A percentile compares a stretch with the other conserved stretches of the same genome.
These are phyloP conservation scores for Heterodera schachtii DNA, from an alignment of 1,140 invertebrate species.

Conservation along the genomic window DNA sequence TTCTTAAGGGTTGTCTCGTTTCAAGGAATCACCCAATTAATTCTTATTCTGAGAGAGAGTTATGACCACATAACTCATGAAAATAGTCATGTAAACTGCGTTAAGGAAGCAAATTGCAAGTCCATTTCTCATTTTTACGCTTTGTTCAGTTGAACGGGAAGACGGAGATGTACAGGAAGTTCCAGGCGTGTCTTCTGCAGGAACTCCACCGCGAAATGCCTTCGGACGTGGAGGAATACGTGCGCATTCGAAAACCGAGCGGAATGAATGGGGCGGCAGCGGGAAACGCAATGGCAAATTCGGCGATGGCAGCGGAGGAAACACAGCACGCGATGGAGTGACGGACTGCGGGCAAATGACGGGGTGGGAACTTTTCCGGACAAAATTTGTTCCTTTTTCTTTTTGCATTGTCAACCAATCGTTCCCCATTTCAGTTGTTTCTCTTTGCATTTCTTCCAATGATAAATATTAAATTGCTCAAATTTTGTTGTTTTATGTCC, in stretches of 20 bases:
- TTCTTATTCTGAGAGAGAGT: too few relatives aligned
- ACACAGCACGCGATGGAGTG: background rate
- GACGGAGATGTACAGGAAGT: conserved; percentile 63
- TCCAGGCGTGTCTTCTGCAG: conserved; percentile 52
- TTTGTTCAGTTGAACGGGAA: conserved; percentile 61
- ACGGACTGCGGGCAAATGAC: background rate
- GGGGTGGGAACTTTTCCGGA: background rate
- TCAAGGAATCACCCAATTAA: too few relatives aligned
- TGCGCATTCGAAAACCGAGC: conserved; percentile 33
- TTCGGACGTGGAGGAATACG: conserved; percentile 53
- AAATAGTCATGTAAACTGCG: too few relatives aligned
- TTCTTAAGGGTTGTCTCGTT: too few relatives aligned
- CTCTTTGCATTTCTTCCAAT: background rate
- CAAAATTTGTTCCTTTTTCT: too few relatives aligned
- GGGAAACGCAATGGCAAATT: conserved; percentile 6
- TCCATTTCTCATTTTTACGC: too few relatives aligned
- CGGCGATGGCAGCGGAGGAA: background rate
- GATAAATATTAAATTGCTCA: background rate
- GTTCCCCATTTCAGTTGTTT: background rate
- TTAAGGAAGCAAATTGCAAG: too few relatives aligned
- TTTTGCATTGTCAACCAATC: too few relatives aligned
- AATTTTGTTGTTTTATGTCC: background rate
- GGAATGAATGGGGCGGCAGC: conserved; percentile 17
- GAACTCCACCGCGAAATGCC: conserved; percentile 59
- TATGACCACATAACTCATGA: too few relatives aligned